phyloP scores from a whole-genome alignment of 2,888 invertebrate genomes.

The Zygogramma bicolorata region DNA sequence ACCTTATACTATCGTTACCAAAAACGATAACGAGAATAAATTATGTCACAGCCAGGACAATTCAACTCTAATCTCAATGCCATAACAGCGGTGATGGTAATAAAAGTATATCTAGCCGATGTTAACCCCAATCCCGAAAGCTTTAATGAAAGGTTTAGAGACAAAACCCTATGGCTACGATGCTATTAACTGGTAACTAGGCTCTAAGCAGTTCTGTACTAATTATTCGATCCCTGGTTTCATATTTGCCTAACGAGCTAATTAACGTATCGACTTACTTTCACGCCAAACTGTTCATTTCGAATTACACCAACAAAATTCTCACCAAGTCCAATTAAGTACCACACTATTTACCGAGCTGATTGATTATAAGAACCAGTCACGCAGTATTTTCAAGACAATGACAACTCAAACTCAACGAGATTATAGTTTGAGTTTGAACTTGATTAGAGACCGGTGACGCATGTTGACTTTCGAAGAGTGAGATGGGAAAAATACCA shows the following conservation, averaged over 20 bases:
- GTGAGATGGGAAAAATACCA: not conserved
- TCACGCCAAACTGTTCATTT: constrained; percentile 39
- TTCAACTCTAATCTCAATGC: not conserved
- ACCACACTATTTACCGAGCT: constrained; percentile 26
- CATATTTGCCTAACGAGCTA: constrained; percentile 55
- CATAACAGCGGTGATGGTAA: constrained; percentile 1
- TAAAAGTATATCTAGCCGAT: constrained; percentile 9
- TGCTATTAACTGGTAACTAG: constrained; percentile 37
- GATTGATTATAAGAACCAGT: constrained; percentile 5
- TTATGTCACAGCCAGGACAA: not conserved
- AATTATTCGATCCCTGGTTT: constrained; percentile 54
- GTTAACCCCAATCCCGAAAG: not conserved
- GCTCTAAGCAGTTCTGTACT: constrained; percentile 40
- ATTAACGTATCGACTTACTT: constrained; percentile 56
- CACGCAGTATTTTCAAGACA: constrained; percentile 18
- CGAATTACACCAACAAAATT: constrained; percentile 35
- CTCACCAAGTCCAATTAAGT: constrained; percentile 34
- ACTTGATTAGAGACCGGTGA: constrained; percentile 3
- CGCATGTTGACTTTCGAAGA: not conserved
- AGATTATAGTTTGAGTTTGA: constrained; percentile 20
- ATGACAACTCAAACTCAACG: constrained; percentile 3
- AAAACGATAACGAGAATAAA: not conserved
- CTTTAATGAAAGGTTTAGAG: constrained; percentile 10
- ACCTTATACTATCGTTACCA: too few relatives aligned
- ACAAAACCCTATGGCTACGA: constrained; percentile 26